Evolutionary conservation across 2,797 vertebrate species (phyloP), one percentile per base, ranked within the genome.

Genomic region (Sarcoramphus papa): DNA sequence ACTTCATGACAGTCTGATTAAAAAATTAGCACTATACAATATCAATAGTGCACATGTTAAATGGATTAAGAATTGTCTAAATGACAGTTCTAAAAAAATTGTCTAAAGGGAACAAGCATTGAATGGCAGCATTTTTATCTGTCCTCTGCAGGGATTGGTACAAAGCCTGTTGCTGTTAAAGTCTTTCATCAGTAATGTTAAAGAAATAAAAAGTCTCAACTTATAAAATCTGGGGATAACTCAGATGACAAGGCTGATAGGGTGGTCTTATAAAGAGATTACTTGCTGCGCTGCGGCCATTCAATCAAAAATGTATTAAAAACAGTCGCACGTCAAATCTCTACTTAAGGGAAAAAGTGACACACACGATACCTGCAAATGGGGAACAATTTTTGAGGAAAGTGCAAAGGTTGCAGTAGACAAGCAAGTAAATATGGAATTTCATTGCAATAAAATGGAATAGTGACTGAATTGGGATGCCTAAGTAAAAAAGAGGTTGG

Each of bases 11-110:
- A 90, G 78, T 47, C 94, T 93, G 95, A 95, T 95, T 96, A 97
- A 96, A 96, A 96, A 95, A 97, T 95, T 96, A 97, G 88, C 79
- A 88, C 95, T 83, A 86, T 62, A 86, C 57, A 89, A 21, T 81
- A 95, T 84, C 45, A 64, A 91, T 80, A 84, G 85, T 28, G 91
- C 93, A 92, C n/a, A 4, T 57, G 82, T 88, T 95, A 92, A 96
- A 91, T 57, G 88, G 96, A 95, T 97, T 95, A 94, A 84, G 82
- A 78, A 92, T 90, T 65, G 73, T 86, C 88, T 81, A 84, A 95
- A 94, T 85, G 92, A 80, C 82, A 90, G 89, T 30, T 80, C 48
- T 30, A 21, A 94, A 91, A 94, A 57, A 94, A 69, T 5, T 48
- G 45, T 92, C 85, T 51, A 14, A 92, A 80, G 85, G 79, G 88